These are phyloP conservation scores for Tortricodes alternella DNA, from an alignment of 2,888 invertebrate genomes.

Conservation along the genomic window DNA sequence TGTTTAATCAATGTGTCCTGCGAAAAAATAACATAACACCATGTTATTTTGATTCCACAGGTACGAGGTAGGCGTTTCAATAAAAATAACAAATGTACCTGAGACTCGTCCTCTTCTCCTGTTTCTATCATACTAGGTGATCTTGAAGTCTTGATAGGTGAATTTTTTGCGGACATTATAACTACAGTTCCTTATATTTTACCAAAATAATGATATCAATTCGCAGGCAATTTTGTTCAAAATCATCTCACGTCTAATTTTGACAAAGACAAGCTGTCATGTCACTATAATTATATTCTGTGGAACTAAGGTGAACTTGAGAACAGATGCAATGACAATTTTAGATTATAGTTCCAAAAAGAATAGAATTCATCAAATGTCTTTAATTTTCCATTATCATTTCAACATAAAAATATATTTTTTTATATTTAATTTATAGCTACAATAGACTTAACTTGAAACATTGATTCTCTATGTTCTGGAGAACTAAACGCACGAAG, in stretches of 20 bases:
- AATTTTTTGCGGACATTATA: constrained; percentile 61
- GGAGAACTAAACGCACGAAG: too few relatives aligned
- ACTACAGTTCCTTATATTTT: constrained; percentile 6
- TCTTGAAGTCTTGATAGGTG: constrained; percentile 58
- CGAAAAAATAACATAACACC: constrained; percentile 47
- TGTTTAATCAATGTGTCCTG: constrained; percentile 87
- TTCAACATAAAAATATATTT: too few relatives aligned
- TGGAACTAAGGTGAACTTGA: too few relatives aligned
- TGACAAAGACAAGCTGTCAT: constrained; percentile 7
- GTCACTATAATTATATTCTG: not conserved
- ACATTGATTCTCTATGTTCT: too few relatives aligned
- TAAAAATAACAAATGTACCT: constrained; percentile 51
- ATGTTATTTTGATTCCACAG: constrained; percentile 29
- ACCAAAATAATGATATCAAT: constrained; percentile 21
- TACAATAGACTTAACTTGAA: too few relatives aligned
- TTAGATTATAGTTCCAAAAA: too few relatives aligned
- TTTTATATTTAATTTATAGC: too few relatives aligned
- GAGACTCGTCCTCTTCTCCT: constrained; percentile 66
- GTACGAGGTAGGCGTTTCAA: constrained; percentile 61
- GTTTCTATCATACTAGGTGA: constrained; percentile 60
- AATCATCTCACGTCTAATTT: constrained; percentile 27
- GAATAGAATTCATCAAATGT: too few relatives aligned
- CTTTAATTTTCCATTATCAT: too few relatives aligned
- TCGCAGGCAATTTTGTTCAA: constrained; percentile 26
- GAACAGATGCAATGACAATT: too few relatives aligned